These are phyloP conservation scores for Steatocranus sp. DNA, from an alignment of 2,797 vertebrate species.

Conservation along the genomic window DNA sequence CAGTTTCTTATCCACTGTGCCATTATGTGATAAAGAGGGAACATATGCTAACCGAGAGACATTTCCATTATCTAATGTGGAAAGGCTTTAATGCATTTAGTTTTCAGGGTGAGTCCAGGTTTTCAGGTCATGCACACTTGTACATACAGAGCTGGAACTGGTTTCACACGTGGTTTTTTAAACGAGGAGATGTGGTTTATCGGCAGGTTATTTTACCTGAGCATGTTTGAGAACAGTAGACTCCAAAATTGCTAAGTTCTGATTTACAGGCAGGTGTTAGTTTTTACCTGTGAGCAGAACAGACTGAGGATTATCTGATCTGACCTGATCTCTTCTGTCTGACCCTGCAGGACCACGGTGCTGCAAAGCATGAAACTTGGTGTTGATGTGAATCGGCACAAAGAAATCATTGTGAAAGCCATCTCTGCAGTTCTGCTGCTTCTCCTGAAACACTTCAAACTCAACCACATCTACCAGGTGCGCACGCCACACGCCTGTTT, in stretches of 20 bases:
- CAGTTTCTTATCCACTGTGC: neutral
- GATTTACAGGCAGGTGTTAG: neutral
- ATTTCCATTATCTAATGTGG: neutral
- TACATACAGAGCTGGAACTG: neutral
- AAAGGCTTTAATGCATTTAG: neutral
- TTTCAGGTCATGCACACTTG: neutral
- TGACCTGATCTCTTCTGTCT: neutral
- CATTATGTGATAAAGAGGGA: neutral
- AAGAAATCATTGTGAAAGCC: constrained; percentile 98
- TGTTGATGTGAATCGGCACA: constrained; percentile 97
- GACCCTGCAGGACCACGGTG: constrained; percentile 85
- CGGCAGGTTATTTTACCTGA: neutral
- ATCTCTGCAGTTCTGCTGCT: constrained; percentile 94
- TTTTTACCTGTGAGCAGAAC: neutral
- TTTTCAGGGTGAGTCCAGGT: neutral
- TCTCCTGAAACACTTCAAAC: constrained; percentile 96
- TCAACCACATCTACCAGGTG: constrained; percentile 99
- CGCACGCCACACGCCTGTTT: neutral
- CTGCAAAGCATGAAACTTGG: constrained; percentile 99
- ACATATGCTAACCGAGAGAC: neutral
- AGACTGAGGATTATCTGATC: neutral
- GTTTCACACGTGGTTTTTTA: neutral
- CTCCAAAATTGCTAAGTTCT: neutral
- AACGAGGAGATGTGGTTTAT: neutral
- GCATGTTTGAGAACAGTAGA: neutral